Percentiles rank a stretch among this genome's conserved stretches.
These are phyloP conservation scores for Hydrolagus colliei DNA, from an alignment of 2,797 vertebrate genomes.

Conservation along the genomic window DNA sequence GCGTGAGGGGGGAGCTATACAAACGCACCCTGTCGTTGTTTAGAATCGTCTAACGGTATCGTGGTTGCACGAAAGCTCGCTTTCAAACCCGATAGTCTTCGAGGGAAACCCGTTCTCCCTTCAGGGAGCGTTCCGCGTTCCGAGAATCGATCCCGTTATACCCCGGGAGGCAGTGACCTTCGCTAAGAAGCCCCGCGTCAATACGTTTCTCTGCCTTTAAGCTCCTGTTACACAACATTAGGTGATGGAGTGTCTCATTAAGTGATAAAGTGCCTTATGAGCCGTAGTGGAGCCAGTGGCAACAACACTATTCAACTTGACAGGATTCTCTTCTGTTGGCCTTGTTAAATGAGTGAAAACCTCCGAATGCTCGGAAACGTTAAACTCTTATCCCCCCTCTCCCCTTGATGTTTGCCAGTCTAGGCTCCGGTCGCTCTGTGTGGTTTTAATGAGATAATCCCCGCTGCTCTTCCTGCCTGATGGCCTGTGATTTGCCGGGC, in stretches of 20 bases:
- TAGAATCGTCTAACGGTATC: too few species aligned
- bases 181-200: neutral
- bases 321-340: neutral
- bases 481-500: neutral
- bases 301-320: neutral
- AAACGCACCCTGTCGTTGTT: too few species aligned
- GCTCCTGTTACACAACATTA: neutral
- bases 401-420: neutral
- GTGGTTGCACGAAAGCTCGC: too few species aligned
- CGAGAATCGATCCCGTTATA: neutral
- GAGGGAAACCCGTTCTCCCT: too few species aligned
- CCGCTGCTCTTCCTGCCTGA: neutral
- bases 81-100: too few species aligned
- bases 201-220: neutral
- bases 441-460: neutral
- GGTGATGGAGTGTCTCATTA: neutral
- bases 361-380: neutral
- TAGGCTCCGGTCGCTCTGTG: neutral
- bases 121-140: neutral
- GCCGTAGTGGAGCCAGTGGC: neutral
- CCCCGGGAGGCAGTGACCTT: neutral
- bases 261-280: neutral
- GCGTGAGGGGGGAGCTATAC: too few species aligned
- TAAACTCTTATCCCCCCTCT: neutral
- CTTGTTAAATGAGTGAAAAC: neutral